These are phyloP conservation scores for Rhombomys opimus DNA, from an alignment of 2,113 vertebrate genomes.

Conservation along the genomic window DNA sequence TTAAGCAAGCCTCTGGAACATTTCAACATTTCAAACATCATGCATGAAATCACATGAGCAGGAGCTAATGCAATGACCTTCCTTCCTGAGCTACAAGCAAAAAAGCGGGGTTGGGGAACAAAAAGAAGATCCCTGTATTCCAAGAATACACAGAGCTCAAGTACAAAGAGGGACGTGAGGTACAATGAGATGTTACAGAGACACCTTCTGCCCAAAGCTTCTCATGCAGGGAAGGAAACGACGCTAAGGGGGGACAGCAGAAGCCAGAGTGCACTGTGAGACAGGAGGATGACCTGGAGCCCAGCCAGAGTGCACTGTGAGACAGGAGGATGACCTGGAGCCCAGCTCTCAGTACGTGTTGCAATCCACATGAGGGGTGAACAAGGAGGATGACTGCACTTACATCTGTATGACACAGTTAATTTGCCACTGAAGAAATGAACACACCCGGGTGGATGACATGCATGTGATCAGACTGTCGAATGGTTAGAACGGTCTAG, in stretches of 20 bases:
- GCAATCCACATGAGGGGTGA: slow-evolving; percentile 64
- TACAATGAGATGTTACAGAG: slow-evolving; percentile 63
- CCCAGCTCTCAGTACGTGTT: slow-evolving; percentile 43
- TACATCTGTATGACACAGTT: slow-evolving; percentile 29
- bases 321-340: slow-evolving; percentile 70
- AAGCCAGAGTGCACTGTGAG: slow-evolving; percentile 64
- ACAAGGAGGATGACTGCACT: slow-evolving; percentile 65
- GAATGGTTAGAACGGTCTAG: slow-evolving; percentile 42
- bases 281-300: slow-evolving; percentile 65
- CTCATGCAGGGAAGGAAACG: slow-evolving; percentile 51
- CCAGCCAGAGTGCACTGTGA: slow-evolving; percentile 57
- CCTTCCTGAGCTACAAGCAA: not conserved
- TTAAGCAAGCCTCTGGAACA: slow-evolving; percentile 51
- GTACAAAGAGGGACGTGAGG: slow-evolving; percentile 68
- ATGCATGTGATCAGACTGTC: slow-evolving; percentile 2
- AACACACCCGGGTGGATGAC: not conserved
- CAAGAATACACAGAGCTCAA: slow-evolving; percentile 53
- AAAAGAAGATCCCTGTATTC: slow-evolving; percentile 46
- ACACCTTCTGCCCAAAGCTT: slow-evolving; percentile 55
- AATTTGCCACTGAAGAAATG: slow-evolving; percentile 68
- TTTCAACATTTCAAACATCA: slow-evolving; percentile 63
- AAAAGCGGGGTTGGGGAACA: slow-evolving; percentile 59
- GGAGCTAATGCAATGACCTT: slow-evolving; percentile 54
- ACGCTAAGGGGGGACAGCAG: slow-evolving; percentile 57
- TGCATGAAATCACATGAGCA: slow-evolving; percentile 69